phyloP scores from a whole-genome alignment of 2,888 invertebrate genomes.

The Gortyna flavago region DNA sequence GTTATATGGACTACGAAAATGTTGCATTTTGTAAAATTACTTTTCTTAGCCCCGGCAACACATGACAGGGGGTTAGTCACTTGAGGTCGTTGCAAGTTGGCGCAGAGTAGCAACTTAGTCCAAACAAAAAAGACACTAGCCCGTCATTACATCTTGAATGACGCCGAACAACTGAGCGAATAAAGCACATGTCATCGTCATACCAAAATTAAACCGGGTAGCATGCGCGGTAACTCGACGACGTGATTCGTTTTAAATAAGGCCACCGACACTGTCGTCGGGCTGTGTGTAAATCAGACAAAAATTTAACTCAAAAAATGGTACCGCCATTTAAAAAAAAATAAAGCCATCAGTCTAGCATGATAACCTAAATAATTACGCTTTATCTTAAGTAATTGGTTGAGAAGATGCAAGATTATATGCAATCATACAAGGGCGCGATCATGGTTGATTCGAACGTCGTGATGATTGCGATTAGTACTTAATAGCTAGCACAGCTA shows the following conservation, averaged over 20 bases:
- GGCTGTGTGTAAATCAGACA: neutral
- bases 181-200: neutral
- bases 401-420: constrained; percentile 17
- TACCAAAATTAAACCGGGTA: neutral
- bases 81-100: neutral
- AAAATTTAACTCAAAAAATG: neutral
- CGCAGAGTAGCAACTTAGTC: neutral
- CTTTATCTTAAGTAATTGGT: neutral
- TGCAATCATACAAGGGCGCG: neutral
- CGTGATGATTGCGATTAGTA: constrained; percentile 1
- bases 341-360: neutral
- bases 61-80: too few relatives aligned
- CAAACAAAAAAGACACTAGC: neutral
- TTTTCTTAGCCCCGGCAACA: neutral
- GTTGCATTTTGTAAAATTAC: neutral
- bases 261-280: neutral
- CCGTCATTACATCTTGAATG: neutral
- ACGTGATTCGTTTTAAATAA: neutral
- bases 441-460: neutral
- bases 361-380: neutral
- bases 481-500: neutral
- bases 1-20: neutral
- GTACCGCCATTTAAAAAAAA: neutral
- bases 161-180: neutral
- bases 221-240: neutral